Evolutionary conservation across 1,140 invertebrate species (phyloP).

Genomic region (Hylyphantes graminicola): DNA sequence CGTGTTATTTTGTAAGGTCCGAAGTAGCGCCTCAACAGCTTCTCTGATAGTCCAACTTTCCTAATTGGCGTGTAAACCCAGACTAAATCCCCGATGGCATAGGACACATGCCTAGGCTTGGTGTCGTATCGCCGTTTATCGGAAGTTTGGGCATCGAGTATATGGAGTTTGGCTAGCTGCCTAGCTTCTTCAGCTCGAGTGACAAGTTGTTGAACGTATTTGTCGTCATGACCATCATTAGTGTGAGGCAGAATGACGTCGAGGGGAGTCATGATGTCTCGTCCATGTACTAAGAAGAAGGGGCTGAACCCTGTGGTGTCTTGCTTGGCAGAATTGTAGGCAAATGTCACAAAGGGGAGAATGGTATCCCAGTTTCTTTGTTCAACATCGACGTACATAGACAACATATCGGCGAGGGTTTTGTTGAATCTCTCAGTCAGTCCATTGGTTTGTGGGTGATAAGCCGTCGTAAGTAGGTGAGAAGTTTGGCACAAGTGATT

Average conservation of each 20-base stretch:
- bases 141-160: background rate
- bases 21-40: constrained; percentile 36
- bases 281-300: constrained; percentile 63
- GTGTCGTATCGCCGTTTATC: constrained; percentile 32
- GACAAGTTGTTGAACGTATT: background rate
- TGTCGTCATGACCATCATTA: background rate
- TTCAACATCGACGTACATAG: too few species aligned
- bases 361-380: too few species aligned
- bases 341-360: too few species aligned
- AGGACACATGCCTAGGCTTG: constrained; percentile 2
- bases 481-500: too few species aligned
- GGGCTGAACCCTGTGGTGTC: too few species aligned
- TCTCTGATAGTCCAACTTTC: constrained; percentile 33
- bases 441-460: too few species aligned
- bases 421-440: too few species aligned
- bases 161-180: constrained; percentile 20
- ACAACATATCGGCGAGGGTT: too few species aligned
- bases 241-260: background rate
- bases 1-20: background rate
- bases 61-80: constrained; percentile 36
- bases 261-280: constrained; percentile 41
- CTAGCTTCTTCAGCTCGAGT: constrained; percentile 26
- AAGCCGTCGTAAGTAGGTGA: too few species aligned
- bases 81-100: constrained; percentile 5
- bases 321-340: too few species aligned